Evolutionary conservation across 2,797 vertebrate species (phyloP).

Genomic region (Platalea minor): DNA sequence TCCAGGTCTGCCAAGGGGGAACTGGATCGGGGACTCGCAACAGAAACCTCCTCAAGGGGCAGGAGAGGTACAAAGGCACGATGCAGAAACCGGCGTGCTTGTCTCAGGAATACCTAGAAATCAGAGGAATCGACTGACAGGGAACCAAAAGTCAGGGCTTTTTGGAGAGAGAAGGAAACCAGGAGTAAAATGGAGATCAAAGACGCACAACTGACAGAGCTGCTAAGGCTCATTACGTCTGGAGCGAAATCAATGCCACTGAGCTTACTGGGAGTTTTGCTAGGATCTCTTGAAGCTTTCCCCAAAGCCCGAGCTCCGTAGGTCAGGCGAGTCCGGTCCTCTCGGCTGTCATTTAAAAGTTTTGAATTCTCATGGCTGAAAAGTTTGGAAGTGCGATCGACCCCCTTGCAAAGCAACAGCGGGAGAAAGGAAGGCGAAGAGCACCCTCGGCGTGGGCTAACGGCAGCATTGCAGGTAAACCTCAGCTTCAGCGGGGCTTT

Average conservation of each 20-base stretch:
- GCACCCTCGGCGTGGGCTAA: not conserved
- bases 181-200: conserved; percentile 34
- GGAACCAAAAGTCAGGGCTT: not conserved
- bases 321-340: not conserved
- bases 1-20: not conserved
- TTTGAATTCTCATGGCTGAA: not conserved
- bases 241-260: conserved; percentile 22
- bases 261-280: not conserved
- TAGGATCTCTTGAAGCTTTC: not conserved
- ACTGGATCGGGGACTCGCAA: not conserved
- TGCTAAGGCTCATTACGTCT: conserved; percentile 20
- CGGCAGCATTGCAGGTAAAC: fast-evolving
- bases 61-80: not conserved
- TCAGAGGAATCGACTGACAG: not conserved
- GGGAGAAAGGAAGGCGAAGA: not conserved
- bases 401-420: fast-evolving
- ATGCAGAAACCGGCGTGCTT: fast-evolving
- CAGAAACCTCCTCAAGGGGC: not conserved
- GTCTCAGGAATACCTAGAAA: not conserved
- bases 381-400: not conserved
- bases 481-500: not conserved
- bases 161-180: not conserved
- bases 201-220: not conserved
- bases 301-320: not conserved
- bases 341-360: not conserved